Conservation (phyloP, 92 coral and sea anemone genomes). For the Parazoanthus swiftii region DNA sequence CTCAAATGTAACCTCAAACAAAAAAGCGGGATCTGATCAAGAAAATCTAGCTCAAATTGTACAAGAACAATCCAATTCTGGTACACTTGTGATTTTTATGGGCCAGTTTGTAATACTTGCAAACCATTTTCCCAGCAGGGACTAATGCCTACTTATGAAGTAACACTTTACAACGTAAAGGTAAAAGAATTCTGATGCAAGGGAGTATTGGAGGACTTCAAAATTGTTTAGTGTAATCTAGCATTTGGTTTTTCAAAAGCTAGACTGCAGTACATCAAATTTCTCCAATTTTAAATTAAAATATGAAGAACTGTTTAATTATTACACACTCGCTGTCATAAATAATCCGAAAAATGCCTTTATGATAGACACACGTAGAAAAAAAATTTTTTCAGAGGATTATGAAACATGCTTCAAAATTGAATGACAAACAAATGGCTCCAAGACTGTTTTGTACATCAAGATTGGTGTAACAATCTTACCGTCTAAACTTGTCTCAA, state of each 20-base stretch:
- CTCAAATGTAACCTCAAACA: slow-evolving; percentile 9
- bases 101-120: not conserved
- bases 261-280: not conserved
- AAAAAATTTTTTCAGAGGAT: not conserved
- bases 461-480: too few relatives aligned
- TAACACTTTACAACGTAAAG: not conserved
- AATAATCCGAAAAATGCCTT: too few relatives aligned
- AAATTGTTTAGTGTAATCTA: too few relatives aligned
- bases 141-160: too few relatives aligned
- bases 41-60: not conserved
- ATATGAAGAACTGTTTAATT: too few relatives aligned
- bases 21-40: not conserved
- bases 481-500: too few relatives aligned
- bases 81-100: not conserved
- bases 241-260: not conserved
- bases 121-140: not conserved
- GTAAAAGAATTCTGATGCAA: too few relatives aligned
- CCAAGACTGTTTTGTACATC: not conserved
- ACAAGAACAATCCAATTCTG: not conserved
- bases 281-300: too few relatives aligned
- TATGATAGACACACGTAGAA: not conserved
- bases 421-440: not conserved
- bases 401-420: not conserved
- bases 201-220: too few relatives aligned
- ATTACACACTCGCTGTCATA: not conserved